phyloP scores from a whole-genome alignment of 2,797 vertebrate species.

The Microchirus variegatus region DNA sequence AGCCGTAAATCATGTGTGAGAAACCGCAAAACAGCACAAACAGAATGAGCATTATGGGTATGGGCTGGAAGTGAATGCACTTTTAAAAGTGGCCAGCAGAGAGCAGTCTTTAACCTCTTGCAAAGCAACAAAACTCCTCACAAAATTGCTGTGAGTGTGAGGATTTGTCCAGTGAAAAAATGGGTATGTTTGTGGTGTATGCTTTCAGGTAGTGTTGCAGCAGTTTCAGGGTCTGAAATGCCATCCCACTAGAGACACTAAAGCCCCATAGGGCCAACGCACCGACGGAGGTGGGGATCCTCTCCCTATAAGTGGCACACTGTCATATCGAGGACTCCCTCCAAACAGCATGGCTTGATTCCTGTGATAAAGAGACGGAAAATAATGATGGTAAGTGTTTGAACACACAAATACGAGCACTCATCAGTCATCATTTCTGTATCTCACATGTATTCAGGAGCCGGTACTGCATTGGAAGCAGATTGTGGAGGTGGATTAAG shows the following conservation, averaged over 20 bases:
- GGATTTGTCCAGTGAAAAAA: conserved; percentile 5
- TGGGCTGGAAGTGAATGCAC: background rate
- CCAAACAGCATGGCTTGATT: conserved; percentile 95
- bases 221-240: conserved; percentile 34
- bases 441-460: conserved; percentile 95
- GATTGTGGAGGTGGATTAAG: conserved; percentile 86
- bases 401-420: background rate
- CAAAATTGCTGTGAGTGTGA: conserved; percentile 6
- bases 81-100: conserved; percentile 66
- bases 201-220: conserved; percentile 39
- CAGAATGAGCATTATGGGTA: background rate
- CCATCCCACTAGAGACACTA: conserved; percentile 69
- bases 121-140: conserved; percentile 2
- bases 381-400: conserved; percentile 26
- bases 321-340: conserved; percentile 95
- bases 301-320: conserved; percentile 93
- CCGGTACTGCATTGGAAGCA: conserved; percentile 82
- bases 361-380: conserved; percentile 74
- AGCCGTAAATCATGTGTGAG: conserved; percentile 3
- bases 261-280: conserved; percentile 70
- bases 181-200: conserved; percentile 24
- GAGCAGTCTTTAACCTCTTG: conserved; percentile 70
- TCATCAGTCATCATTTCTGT: background rate
- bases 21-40: conserved; percentile 17
- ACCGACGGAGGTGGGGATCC: conserved; percentile 96